Base-by-base conservation (phyloP, 1,140 invertebrate species). In the Tetragnatha versicolor region DNA sequence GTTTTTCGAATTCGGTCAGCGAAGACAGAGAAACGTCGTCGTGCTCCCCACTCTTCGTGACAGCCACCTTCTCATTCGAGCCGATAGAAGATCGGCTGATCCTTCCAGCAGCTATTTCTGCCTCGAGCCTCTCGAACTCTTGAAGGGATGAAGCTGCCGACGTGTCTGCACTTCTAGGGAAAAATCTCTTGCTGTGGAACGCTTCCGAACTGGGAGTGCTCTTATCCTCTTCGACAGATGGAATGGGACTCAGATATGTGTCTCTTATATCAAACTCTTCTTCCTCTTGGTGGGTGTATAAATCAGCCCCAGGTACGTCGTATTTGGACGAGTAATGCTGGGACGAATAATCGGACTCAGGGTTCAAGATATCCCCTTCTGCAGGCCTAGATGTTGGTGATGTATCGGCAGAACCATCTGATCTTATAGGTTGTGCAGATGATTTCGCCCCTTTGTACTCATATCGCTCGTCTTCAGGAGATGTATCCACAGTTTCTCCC, bases 1-100 rank as follows among this genome's bases (percentile, higher is more conserved):
- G 85, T 69, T 92, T 91, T 87, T 97, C 95, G 88, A 98, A 98
- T 85, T 98, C 96, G 86, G 96, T 94, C 78, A 97, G 87, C 10
- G 95, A 81, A 73, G 92, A 94, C 83, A 97, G 91, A 0, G 95
- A 97, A 27, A 95, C 88, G 85, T 95, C 93, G 85, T 97, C 95
- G 84, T 96, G 95, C 5, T 92, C 90, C 66, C 90, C 90, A 82
- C 90, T 89, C 2, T 91, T 90, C 83, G 51, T 81, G 20, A 58
- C 82, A 75, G 47, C 81, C 20, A 60, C 22, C 68, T 42, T 84
- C 83, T 65, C 76, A 69, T 42, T 61, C 4, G 80, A 81, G 68
- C 80, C 80, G 22, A 58, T 51, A 33, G 80, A 82, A 20, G 79
- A 80, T 35, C 79, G 79, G 27, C 73, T 75, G 17, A 76, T 47